Evolutionary conservation across 1,140 invertebrate species (phyloP).

Genomic region (Drosophila hydei): DNA sequence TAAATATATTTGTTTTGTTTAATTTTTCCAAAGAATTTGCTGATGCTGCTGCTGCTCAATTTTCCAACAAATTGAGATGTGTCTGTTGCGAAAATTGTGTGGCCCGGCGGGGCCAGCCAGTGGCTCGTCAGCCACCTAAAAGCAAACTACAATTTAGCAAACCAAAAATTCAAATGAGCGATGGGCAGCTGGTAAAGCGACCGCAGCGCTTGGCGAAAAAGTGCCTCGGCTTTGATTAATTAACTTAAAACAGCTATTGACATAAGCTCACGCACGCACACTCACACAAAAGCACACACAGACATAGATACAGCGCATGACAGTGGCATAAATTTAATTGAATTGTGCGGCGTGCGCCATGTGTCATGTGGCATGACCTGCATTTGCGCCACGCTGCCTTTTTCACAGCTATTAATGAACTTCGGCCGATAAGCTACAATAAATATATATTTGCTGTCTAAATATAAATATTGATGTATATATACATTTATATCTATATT

Average conservation of each 20-base stretch:
- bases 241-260: constrained; percentile 76
- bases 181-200: constrained; percentile 32
- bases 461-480: not conserved
- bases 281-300: constrained; percentile 18
- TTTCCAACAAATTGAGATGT: not conserved
- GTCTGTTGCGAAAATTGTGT: not conserved
- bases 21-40: not conserved
- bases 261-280: constrained; percentile 32
- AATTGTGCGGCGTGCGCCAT: constrained; percentile 47
- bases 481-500: not conserved
- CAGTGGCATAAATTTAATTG: constrained; percentile 77
- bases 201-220: constrained; percentile 67
- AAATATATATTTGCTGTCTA: not conserved
- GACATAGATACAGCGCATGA: constrained; percentile 40
- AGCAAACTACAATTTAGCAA: not conserved
- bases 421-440: not conserved
- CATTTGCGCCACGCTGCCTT: constrained; percentile 18
- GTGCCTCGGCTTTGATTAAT: constrained; percentile 76
- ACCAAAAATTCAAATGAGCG: constrained; percentile 16
- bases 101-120: not conserved
- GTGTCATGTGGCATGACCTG: constrained; percentile 11
- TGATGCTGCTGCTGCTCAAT: not conserved
- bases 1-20: not conserved
- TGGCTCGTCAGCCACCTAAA: not conserved
- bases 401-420: constrained; percentile 48